phyloP scores from a whole-genome alignment of 2,888 invertebrate species.

The Clivina fossor region DNA sequence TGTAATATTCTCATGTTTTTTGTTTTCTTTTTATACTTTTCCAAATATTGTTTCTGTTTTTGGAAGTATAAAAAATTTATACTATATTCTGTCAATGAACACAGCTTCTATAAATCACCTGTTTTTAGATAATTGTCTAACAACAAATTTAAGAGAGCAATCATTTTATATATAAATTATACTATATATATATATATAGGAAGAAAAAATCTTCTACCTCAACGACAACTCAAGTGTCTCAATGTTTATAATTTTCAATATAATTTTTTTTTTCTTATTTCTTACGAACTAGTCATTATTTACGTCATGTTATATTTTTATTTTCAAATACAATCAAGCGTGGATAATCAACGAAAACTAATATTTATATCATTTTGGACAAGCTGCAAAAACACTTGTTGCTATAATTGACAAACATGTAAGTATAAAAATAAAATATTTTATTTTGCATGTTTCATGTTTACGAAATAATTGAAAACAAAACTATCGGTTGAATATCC shows the following conservation, averaged over 20 bases:
- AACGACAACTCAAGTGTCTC: slow-evolving; percentile 16
- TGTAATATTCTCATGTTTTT: too few relatives aligned
- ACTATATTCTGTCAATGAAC: slow-evolving; percentile 24
- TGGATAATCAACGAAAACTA: slow-evolving; percentile 13
- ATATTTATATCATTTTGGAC: too few relatives aligned
- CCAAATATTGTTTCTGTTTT: slow-evolving; percentile 12
- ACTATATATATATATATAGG: too few relatives aligned
- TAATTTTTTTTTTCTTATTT: slow-evolving; percentile 14
- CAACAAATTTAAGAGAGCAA: slow-evolving; percentile 24
- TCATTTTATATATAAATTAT: slow-evolving; percentile 17
- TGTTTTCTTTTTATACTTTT: too few relatives aligned
- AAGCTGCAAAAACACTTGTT: slow-evolving; percentile 9
- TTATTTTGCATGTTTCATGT: not conserved
- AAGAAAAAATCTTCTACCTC: slow-evolving; percentile 24
- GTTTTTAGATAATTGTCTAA: slow-evolving; percentile 11
- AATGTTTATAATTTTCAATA: too few relatives aligned
- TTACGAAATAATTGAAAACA: slow-evolving; percentile 1
- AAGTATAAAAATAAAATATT: slow-evolving; percentile 28
- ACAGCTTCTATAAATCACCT: slow-evolving; percentile 20
- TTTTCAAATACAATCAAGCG: slow-evolving; percentile 11
- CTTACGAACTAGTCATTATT: slow-evolving; percentile 3
- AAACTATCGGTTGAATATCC: not conserved
- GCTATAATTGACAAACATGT: slow-evolving; percentile 16
- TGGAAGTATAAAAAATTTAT: slow-evolving; percentile 23
- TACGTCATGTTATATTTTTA: slow-evolving; percentile 19